Base-by-base conservation (phyloP, 2,113 vertebrate species). In the Etheostoma spectabile region DNA sequence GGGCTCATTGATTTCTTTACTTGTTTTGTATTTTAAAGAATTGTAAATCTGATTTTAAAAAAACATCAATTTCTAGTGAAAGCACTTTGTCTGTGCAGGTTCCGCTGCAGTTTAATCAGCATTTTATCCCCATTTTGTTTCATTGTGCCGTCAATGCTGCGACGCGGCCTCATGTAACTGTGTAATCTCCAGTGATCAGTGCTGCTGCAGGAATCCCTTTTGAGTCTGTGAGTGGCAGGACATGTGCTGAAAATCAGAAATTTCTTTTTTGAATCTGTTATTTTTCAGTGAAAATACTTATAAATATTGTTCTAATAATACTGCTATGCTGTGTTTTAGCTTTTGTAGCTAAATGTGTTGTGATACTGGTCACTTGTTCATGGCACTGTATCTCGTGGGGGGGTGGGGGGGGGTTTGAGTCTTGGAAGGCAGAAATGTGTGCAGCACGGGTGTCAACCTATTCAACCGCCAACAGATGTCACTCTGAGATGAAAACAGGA, bases 251-350 rank as follows among this genome's bases (percentile, higher is more conserved):
- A 12, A 42, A 33, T 46, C 21, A 6, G n/a, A n/a, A n/a, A n/a
- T 49, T 12, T 18, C 12, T 46, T 35, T 16, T 52, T 8, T 3
- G n/a, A n/a, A 27, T 55, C 22, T 68, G n/a, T 13, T 62, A 8
- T 42, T 62, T 46, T 35, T 71, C 6, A 6, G 7, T 24, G n/a
- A 14, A 30, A 66, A 66, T 21, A 12, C 49, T 66, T 35, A 15
- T 63, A 13, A 63, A 49, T 35, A 30, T 21, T 52, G 45, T 71
- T 2, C 42, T 70, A 6, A 64, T 71, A 18, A 21, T n/a, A 24
- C 56, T 51, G 76, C 55, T 68, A 68, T 68, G 46, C 33, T 69
- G 69, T 78, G 69, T 82, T 80, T 81, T 56, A 73, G 73, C 59
- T 64, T 69, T 35, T 48, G 67, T 64, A 64, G 74, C 63, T 83